Evolutionary conservation across 1,140 invertebrate genomes (phyloP), one percentile per base, ranked within the genome.

Genomic region (Drosophila carrolli): DNA sequence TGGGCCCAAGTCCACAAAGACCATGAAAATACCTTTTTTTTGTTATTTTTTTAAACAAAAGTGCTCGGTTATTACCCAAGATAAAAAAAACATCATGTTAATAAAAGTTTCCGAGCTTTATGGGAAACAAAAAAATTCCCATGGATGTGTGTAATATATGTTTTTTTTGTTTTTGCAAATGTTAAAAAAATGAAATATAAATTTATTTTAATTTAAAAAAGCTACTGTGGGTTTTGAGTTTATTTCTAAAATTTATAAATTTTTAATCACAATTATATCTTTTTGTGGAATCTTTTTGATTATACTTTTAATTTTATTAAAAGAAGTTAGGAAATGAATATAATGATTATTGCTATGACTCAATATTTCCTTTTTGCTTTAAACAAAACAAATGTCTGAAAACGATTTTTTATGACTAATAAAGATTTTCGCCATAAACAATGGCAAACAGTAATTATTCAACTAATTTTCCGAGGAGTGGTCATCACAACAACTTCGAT

Each of bases 401-500:
- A 23, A 23, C 23, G 2, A 6, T 32, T 32, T 29, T 27, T 13
- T 13, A 50, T 50, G 47, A 27, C 46, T 27, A 27, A 47, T 48
- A 8, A 8, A 4, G 23, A 48, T 7, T 9, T 48, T 29, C 4
- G 11, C 11, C 8, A 5, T n/a, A n/a, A 14, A 44, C 10, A 16
- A 46, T 44, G 41, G 14, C 14, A 16, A 56, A 19, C n/a, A 13
- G 1, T 40, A 38, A 37, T 46, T 46, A 57, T 46, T 19, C 41
- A 59, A 46, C 19, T 11, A 43, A 44, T 38, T 46, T 46, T 47
- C 54, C 41, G 48, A 41, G 57, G n/a, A 48, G 63, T 41, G 37
- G 47, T 46, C 23, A 48, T 50, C 47, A 47, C 16, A 50, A 41
- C 5, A 62, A 11, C 37, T 63, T 67, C 46, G 61, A 70, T 70